A percentile compares a stretch with the other conserved stretches of the same genome.
Conservation (phyloP, 2,113 vertebrate species). For the Porphyrio hochstetteri region DNA sequence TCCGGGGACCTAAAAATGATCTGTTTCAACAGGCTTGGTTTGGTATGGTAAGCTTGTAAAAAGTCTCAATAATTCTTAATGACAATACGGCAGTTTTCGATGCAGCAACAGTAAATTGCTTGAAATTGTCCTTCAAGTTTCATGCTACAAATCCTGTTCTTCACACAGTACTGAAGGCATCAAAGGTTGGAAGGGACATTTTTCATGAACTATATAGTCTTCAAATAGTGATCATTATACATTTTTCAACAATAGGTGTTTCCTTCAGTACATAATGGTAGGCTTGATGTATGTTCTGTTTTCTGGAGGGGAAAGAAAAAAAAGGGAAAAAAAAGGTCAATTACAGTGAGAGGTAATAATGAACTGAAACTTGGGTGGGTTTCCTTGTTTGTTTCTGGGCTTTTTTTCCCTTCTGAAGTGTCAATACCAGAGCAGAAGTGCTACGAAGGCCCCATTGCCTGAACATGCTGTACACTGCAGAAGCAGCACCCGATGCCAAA, state of each 20-base stretch:
- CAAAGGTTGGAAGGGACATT: conserved; percentile 53
- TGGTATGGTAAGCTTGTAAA: conserved; percentile 61
- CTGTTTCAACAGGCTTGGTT: conserved; percentile 51
- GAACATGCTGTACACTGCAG: accelerated
- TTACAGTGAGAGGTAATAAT: not conserved
- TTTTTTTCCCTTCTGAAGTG: not conserved
- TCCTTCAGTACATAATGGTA: conserved; percentile 82
- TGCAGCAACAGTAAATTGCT: conserved; percentile 64
- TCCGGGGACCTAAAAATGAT: conserved; percentile 56
- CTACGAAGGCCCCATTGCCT: accelerated
- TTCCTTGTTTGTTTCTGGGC: not conserved
- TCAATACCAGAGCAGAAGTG: not conserved
- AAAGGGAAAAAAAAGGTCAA: not conserved
- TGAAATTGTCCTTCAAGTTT: conserved; percentile 64
- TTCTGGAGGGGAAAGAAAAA: conserved; percentile 62
- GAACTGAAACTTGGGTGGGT: not conserved
- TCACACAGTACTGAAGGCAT: conserved; percentile 67
- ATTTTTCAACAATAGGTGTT: conserved; percentile 19
- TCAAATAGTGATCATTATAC: conserved; percentile 51
- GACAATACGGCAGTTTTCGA: conserved; percentile 58
- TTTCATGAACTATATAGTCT: conserved; percentile 55
- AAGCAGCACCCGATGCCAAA: not conserved
- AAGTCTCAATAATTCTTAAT: conserved; percentile 59
- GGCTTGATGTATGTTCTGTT: conserved; percentile 82
- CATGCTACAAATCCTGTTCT: conserved; percentile 61